Evolutionary conservation across 2,797 vertebrate species (phyloP).

Genomic region (Anniella stebbinsi): DNA sequence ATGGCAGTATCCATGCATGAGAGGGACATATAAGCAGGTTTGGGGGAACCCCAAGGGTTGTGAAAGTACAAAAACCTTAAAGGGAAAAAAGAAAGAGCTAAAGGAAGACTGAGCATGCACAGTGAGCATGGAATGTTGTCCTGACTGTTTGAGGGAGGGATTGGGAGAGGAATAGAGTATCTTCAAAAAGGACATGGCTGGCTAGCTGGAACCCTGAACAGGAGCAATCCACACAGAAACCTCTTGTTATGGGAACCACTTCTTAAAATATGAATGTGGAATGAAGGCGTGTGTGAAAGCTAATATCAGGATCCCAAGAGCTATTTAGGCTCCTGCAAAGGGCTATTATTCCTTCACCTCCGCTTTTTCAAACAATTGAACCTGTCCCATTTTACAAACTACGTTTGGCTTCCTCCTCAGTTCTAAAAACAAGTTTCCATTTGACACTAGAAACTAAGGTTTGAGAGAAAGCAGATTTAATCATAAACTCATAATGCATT

Average conservation of each 20-base stretch:
- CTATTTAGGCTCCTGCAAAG: background rate
- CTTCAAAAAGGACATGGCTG: background rate
- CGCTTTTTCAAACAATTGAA: too few species aligned
- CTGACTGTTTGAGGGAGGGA: background rate
- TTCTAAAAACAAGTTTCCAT: background rate
- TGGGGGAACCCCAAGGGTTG: background rate
- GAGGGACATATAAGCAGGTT: background rate
- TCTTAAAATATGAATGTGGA: slow-evolving; percentile 1
- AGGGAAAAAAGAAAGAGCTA: background rate
- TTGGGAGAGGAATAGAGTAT: background rate
- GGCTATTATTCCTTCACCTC: background rate
- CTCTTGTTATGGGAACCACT: background rate
- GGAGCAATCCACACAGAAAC: background rate
- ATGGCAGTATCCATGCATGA: background rate
- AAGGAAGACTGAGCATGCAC: background rate
- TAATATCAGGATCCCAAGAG: background rate
- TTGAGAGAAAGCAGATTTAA: background rate
- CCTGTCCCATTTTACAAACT: background rate
- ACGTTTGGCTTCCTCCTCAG: background rate
- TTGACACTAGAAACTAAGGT: background rate
- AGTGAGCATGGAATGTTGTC: background rate
- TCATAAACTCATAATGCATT: background rate
- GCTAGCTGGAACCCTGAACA: background rate
- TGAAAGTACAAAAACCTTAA: background rate
- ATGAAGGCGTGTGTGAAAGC: background rate